phyloP scores from a whole-genome alignment of 2,797 vertebrate species.

The Graptemys geographica region DNA sequence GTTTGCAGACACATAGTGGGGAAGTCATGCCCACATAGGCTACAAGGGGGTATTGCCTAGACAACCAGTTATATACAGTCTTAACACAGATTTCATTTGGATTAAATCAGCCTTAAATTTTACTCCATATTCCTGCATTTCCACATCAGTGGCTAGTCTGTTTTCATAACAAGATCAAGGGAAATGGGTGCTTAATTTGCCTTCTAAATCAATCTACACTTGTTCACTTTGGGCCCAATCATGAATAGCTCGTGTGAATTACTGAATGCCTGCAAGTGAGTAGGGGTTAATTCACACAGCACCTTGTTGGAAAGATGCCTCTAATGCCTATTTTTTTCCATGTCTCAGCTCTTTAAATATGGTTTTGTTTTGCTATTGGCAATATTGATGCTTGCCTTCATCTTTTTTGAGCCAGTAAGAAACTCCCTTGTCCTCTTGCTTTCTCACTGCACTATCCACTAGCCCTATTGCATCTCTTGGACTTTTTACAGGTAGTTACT shows the following conservation, averaged over 20 bases:
- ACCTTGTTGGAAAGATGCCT: not conserved
- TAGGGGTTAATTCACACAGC: not conserved
- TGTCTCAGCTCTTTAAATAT: slow-evolving; percentile 29
- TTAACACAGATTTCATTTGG: not conserved
- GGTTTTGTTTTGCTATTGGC: slow-evolving; percentile 15
- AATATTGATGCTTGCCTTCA: not conserved
- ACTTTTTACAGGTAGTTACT: slow-evolving; percentile 14
- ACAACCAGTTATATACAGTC: not conserved
- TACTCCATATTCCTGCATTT: not conserved
- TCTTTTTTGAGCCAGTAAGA: not conserved
- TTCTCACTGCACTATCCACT: not conserved
- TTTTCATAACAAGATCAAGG: not conserved
- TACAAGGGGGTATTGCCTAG: not conserved
- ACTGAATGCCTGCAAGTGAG: not conserved
- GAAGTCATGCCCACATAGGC: not conserved
- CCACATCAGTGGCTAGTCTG: not conserved
- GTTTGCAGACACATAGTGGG: not conserved
- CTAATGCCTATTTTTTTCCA: not conserved
- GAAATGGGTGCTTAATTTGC: not conserved
- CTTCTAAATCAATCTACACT: not conserved
- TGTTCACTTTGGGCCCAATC: not conserved
- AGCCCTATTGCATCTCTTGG: not conserved
- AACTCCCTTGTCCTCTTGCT: not conserved
- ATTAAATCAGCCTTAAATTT: not conserved
- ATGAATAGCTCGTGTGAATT: not conserved